These are phyloP conservation scores for Psylliodes chrysocephalus DNA, from an alignment of 2,888 invertebrate species.

Conservation along the genomic window DNA sequence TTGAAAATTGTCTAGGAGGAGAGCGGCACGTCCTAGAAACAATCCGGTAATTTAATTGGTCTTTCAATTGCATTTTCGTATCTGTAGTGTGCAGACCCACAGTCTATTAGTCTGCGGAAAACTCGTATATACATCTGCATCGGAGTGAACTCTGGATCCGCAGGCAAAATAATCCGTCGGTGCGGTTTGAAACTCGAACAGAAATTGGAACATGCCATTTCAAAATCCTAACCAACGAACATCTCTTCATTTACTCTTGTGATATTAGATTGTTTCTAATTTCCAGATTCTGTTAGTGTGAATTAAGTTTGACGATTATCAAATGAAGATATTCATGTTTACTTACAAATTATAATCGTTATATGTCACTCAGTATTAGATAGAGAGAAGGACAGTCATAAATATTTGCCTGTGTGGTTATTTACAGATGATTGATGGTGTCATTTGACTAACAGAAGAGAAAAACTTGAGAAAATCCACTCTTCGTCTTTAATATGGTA, in stretches of 20 bases:
- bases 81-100: conserved; percentile 37
- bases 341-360: too few relatives aligned
- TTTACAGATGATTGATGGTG: too few relatives aligned
- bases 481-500: too few relatives aligned
- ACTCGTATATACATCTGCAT: conserved; percentile 25
- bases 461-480: too few relatives aligned
- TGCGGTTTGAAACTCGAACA: conserved; percentile 5
- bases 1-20: conserved; percentile 29
- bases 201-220: not conserved
- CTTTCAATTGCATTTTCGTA: conserved; percentile 39
- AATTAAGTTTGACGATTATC: too few relatives aligned
- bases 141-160: conserved; percentile 8
- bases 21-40: conserved; percentile 24
- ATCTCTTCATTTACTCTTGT: not conserved
- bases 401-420: too few relatives aligned
- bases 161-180: conserved; percentile 21
- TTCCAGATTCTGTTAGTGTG: too few relatives aligned
- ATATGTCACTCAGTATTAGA: too few relatives aligned
- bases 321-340: too few relatives aligned
- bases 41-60: conserved; percentile 41
- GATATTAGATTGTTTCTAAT: conserved; percentile 22
- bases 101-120: conserved; percentile 35
- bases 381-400: too few relatives aligned
- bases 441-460: too few relatives aligned
- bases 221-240: not conserved